Evolutionary conservation across 2,888 invertebrate genomes (phyloP), one percentile per base, ranked within the genome.

Genomic region (Melanostoma scalare): DNA sequence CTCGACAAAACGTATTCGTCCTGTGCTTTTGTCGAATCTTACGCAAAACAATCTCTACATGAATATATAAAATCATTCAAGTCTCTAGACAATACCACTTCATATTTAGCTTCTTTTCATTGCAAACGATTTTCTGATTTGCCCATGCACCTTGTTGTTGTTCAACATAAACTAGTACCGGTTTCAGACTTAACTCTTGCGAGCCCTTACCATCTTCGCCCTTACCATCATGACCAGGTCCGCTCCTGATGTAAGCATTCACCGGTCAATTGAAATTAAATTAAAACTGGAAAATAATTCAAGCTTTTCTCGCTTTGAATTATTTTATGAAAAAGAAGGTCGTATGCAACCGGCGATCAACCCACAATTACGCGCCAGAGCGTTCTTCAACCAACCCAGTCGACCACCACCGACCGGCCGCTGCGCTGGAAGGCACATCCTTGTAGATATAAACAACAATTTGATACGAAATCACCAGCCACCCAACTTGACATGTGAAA

Each of bases 401-500:
- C 1, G 9, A n/a, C 58, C n/a, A 46, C 44, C 9, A 35, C n/a
- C 31, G 10, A 35, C n/a, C 31, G 10, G 44, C 6, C 20, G 20
- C 20, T 20, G 20, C 20, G 10, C 10, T 3, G 35, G 8, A 4
- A 35, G 38, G 3, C 6, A 6, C 36, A 9, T 63, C 63, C 48
- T 36, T 50, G 48, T 40, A 20, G n/a, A 61, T 30, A 48, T 30
- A 61, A 68, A 61, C 44, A 55, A 38, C 61, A 38, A 68, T 76
- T 72, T 71, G 44, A 50, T 60, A 61, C 67, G 6, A 77, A 76
- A 67, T 76, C 76, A 73, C 48, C 81, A 63, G 52, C 20, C 35
- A 48, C 60, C 67, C 75, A 53, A 63, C 73, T 73, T 78, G 77
- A 82, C 82, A 82, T 78, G 63, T 65, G 82, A 73, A 82, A 78